Conservation (phyloP, 2,113 vertebrate species). For the Chloroceryle aenea region DNA sequence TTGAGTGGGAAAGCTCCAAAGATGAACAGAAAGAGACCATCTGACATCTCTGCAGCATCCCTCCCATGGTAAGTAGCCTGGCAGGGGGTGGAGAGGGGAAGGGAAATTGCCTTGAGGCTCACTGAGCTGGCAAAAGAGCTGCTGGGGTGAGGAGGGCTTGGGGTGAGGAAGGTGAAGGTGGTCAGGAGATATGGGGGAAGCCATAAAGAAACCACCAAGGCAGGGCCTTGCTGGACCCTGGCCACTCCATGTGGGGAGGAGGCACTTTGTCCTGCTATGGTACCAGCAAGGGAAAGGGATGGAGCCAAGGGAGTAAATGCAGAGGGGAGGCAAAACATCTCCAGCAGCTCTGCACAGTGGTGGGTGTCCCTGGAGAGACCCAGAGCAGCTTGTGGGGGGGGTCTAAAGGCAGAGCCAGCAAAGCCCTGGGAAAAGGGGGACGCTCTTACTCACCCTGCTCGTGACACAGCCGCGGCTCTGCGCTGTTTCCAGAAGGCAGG, state of each 20-base stretch:
- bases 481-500: neutral
- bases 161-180: neutral
- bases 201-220: neutral
- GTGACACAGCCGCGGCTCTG: neutral
- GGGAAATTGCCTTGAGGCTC: neutral
- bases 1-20: neutral
- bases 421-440: neutral
- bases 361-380: neutral
- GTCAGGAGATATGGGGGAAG: neutral
- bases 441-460: neutral
- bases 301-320: neutral
- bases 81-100: neutral
- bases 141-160: neutral
- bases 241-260: rapidly evolving
- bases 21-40: neutral
- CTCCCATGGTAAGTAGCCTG: rapidly evolving
- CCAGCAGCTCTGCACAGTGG: neutral
- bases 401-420: rapidly evolving
- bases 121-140: neutral
- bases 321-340: neutral
- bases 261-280: neutral
- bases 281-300: neutral
- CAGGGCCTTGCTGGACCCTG: rapidly evolving
- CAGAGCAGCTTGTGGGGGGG: rapidly evolving
- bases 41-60: neutral